Evolutionary conservation across 2,113 vertebrate genomes (phyloP).

Genomic region (Xiphorhynchus elegans): DNA sequence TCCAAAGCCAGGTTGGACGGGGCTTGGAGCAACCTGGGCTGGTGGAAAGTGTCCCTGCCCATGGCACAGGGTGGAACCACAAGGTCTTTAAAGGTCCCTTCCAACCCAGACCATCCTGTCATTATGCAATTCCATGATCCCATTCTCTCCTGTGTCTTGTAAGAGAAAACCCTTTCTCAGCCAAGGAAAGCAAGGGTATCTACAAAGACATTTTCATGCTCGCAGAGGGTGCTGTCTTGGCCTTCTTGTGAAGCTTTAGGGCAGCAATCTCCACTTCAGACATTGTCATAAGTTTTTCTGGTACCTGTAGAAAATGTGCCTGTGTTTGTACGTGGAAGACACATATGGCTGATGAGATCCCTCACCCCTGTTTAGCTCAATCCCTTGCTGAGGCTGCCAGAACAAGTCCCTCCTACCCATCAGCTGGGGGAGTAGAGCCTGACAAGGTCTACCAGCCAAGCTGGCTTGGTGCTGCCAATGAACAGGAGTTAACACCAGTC

Average conservation of each 20-base stretch:
- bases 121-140: background rate
- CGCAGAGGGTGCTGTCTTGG: fast-evolving
- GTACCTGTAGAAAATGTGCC: background rate
- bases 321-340: background rate
- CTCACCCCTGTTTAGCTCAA: background rate
- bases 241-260: background rate
- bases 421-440: background rate
- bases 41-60: background rate
- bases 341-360: background rate
- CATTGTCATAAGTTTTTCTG: background rate
- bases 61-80: background rate
- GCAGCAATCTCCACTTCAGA: background rate
- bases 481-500: background rate
- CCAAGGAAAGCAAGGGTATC: background rate
- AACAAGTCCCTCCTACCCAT: background rate
- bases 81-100: background rate
- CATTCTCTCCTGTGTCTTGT: background rate
- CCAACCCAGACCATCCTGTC: background rate
- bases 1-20: fast-evolving
- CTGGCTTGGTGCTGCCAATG: background rate
- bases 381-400: background rate
- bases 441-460: background rate
- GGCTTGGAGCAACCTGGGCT: fast-evolving
- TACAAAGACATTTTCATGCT: background rate
- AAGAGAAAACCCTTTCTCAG: background rate